Evolutionary conservation across 1,140 invertebrate genomes (phyloP), one percentile per base, ranked within the genome.

Genomic region (Listronotus bonariensis): DNA sequence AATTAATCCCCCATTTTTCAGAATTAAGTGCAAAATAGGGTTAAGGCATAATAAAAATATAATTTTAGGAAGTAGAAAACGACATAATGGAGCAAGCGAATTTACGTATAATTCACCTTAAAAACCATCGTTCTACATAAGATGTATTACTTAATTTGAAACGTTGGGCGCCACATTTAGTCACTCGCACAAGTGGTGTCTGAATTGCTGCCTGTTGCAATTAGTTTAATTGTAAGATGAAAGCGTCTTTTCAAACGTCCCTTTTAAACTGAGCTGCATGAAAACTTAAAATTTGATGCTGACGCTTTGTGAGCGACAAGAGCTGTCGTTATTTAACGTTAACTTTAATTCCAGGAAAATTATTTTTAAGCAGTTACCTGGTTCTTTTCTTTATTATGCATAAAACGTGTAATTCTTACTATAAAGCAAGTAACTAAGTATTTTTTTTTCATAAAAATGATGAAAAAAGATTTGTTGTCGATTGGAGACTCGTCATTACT

Each of bases 181-280:
- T 8, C 5, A 15, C 17, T 45, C 42, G 42, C 11, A 36, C 5
- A 45, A 45, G 42, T 45, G 42, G 42, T 18, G 42, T 45, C 42
- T 45, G 17, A 45, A 45, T 18, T 45, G 42, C 42, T n/a, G 17
- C 42, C 42, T 8, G 42, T 8, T 45, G 42, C 42, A 45, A 45
- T 45, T 45, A 45, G 42, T 45, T 45, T 45, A 45, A 45, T 45
- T 45, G 42, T 45, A 45, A 45, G 42, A 45, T 45, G 42, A 45
- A 45, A 45, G 42, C 42, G 42, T 17, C 42, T 8, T 15, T 15
- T 45, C 14, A 15, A 15, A 45, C 17, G 14, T 45, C n/a, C 17
- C 14, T 18, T 18, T 18, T 17, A 18, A 45, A 36, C 34, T 36
- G 34, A 36, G 34, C 8, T 36, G 34, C 34, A 36, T 36, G 34